Evolutionary conservation across 2,888 invertebrate genomes (phyloP), one percentile per base, ranked within the genome.

Genomic region (Pristionchus maxplancki): DNA sequence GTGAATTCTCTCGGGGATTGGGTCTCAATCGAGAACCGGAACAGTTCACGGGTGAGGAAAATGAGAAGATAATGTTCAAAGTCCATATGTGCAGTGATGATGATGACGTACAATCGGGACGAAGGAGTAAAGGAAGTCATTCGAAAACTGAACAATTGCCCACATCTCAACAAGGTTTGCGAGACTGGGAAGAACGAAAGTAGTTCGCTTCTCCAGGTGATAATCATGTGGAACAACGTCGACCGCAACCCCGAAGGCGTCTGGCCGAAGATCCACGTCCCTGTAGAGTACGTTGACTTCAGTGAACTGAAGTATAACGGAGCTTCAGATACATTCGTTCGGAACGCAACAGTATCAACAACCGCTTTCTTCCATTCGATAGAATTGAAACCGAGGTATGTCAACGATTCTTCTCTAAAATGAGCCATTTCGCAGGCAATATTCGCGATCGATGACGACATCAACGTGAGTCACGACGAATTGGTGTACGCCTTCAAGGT

Each of bases 401-500:
- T 71, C 17, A 28, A 17, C 62, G 6, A 62, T 62, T 62, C 53
- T 53, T 3, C 17, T 53, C 28, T 11, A 6, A 44, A 40, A 44
- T 4, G 44, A 15, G 11, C 40, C 24, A n/a, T 24, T 78, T 13
- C 24, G 0, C 98, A 99, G 95, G 82, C 82, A 13, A 44, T 83
- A 3, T 31, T 83, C 31, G 34, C 82, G 13, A 83, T 83, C 53
- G 82, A 83, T n/a, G 82, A 83, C 53, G 82, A 83, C 53, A 83
- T 83, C 53, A 44, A 83, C 34, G 20, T 83, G 1, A n/a, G 20
- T 3, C 82, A 83, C 20, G 82, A 24, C 0, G 78, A 78, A 28
- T 8, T 78, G 24, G n/a, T 78, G 53, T 83, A 53, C 53, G 82
- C 82, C 24, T 83, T 83, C 82, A 97, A 98, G 92, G 98, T 99